Evolutionary conservation across 2,888 invertebrate species (phyloP).

Genomic region (Muschampia plurimacula): DNA sequence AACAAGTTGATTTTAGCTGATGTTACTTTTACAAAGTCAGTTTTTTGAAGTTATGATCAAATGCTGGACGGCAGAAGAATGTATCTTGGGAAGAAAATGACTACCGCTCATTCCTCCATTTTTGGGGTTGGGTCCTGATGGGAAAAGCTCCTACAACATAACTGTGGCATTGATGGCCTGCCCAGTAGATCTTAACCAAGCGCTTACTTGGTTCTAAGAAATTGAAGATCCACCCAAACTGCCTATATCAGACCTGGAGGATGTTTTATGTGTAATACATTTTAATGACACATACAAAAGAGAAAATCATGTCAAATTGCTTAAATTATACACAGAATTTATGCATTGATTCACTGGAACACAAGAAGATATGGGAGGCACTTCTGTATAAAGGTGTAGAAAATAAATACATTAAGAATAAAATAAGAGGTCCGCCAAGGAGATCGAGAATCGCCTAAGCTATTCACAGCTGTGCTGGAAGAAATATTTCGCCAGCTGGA

Average conservation of each 20-base stretch:
- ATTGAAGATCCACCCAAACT: slow-evolving; percentile 11
- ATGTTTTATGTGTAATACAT: slow-evolving; percentile 10
- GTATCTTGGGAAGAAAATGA: slow-evolving; percentile 5
- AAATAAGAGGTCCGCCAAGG: no score
- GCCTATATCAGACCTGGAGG: slow-evolving; percentile 9
- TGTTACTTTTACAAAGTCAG: not conserved
- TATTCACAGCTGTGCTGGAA: no score
- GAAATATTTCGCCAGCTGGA: no score
- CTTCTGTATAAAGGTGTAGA: slow-evolving; percentile 7
- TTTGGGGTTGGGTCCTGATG: slow-evolving; percentile 23
- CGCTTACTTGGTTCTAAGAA: slow-evolving; percentile 16
- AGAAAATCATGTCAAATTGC: slow-evolving; percentile 9
- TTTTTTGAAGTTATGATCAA: slow-evolving; percentile 14
- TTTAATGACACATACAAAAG: slow-evolving; percentile 7
- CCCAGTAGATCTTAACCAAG: slow-evolving; percentile 8
- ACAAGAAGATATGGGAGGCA: slow-evolving; percentile 5
- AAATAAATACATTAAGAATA: slow-evolving; percentile 2
- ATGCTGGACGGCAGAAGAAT: slow-evolving; percentile 13
- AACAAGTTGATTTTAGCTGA: slow-evolving; percentile 15
- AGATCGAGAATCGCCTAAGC: no score
- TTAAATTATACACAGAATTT: slow-evolving; percentile 23
- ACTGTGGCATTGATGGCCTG: slow-evolving; percentile 15
- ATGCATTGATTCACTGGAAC: slow-evolving; percentile 25
- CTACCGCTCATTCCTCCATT: slow-evolving; percentile 18
- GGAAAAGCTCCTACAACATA: slow-evolving; percentile 22